phyloP scores from a whole-genome alignment of 2,113 vertebrate species.

The Camarhynchus parvulus region DNA sequence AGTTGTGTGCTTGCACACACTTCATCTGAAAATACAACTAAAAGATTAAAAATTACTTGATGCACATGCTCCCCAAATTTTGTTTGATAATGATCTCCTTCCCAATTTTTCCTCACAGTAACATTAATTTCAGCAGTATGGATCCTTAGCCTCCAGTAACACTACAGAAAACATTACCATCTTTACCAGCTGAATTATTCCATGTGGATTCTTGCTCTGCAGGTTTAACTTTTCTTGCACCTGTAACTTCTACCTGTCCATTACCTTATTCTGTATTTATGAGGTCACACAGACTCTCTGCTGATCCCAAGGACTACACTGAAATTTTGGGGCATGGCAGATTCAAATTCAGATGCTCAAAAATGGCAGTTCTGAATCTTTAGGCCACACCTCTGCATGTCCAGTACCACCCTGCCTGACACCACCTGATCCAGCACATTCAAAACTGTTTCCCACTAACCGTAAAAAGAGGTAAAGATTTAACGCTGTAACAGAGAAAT shows the following conservation, averaged over 20 bases:
- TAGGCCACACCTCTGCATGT: not conserved
- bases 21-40: not conserved
- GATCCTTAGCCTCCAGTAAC: not conserved
- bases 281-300: not conserved
- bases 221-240: not conserved
- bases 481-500: not conserved
- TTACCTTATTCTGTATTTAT: not conserved
- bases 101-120: accelerated
- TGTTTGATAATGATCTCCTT: not conserved
- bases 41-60: not conserved
- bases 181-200: not conserved
- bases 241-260: not conserved
- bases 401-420: not conserved
- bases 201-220: not conserved
- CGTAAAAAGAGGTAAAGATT: not conserved
- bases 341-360: not conserved
- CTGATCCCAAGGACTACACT: not conserved
- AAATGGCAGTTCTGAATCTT: not conserved
- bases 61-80: not conserved
- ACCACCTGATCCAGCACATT: not conserved
- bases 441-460: not conserved
- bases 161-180: not conserved
- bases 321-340: not conserved
- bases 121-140: not conserved
- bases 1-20: not conserved